Percentiles rank a stretch among this genome's conserved stretches.
Evolutionary conservation across 2,888 invertebrate species (phyloP).

Genomic region (Pollenia amentaria): DNA sequence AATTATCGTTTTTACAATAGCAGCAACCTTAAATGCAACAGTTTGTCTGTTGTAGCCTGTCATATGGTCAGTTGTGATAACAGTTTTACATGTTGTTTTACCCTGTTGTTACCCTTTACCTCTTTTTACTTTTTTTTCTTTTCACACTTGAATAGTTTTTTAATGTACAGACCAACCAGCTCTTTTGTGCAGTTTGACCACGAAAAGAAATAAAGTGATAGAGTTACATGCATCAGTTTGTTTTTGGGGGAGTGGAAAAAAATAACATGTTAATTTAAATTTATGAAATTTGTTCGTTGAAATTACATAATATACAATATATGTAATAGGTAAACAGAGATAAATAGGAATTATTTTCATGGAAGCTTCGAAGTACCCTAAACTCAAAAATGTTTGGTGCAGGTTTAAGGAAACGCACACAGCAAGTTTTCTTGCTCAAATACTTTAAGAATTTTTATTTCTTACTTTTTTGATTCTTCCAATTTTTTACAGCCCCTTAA

Average conservation of each 20-base stretch:
- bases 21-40: constrained; percentile 36
- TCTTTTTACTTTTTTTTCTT: neutral
- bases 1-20: constrained; percentile 52
- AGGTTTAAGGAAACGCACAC: too few species aligned
- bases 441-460: too few species aligned
- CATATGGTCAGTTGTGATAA: constrained; percentile 71
- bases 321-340: neutral
- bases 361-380: neutral
- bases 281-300: constrained; percentile 7
- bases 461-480: too few species aligned
- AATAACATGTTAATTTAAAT: constrained; percentile 50
- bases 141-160: constrained; percentile 63
- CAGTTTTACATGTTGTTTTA: constrained; percentile 37
- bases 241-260: neutral
- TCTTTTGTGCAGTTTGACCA: constrained; percentile 49
- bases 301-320: neutral
- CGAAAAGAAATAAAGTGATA: constrained; percentile 49
- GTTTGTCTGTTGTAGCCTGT: constrained; percentile 33
- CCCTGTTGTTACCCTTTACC: constrained; percentile 30
- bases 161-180: constrained; percentile 27
- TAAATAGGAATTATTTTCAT: neutral
- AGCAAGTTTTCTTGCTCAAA: too few species aligned
- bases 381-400: neutral
- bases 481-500: too few species aligned
- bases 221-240: neutral